Percentiles rank a stretch among this genome's conserved stretches.
These are phyloP conservation scores for Drosophila nebulosa DNA, from an alignment of 1,140 invertebrate genomes.

Conservation along the genomic window DNA sequence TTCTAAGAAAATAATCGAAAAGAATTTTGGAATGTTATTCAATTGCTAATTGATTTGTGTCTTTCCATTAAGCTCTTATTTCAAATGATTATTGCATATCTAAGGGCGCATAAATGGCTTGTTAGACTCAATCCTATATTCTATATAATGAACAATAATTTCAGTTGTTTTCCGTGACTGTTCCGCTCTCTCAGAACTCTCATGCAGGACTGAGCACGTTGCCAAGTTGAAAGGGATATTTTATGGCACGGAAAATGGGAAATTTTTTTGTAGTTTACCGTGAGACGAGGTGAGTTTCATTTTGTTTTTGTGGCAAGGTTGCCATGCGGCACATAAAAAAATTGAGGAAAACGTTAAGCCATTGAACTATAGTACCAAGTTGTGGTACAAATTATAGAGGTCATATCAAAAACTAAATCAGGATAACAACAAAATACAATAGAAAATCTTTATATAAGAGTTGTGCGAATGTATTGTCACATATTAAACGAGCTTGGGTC, in stretches of 20 bases:
- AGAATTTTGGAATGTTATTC: not conserved
- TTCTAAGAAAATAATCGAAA: not conserved
- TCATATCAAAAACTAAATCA: not conserved
- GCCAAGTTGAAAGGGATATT: slow-evolving; percentile 42
- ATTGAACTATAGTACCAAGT: not conserved
- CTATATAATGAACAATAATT: not conserved
- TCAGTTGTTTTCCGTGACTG: not conserved
- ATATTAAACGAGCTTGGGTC: too few relatives aligned
- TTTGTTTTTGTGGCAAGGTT: not conserved
- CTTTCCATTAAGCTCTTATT: not conserved
- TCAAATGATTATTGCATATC: not conserved
- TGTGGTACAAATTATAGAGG: not conserved
- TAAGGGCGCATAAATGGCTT: not conserved
- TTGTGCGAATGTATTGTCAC: too few relatives aligned
- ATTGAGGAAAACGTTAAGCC: not conserved
- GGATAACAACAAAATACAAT: not conserved
- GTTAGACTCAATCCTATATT: not conserved
- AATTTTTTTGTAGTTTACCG: slow-evolving; percentile 6
- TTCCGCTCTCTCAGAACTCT: not conserved
- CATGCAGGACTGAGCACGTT: not conserved
- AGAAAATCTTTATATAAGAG: too few relatives aligned
- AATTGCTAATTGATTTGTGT: not conserved
- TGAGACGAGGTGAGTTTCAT: slow-evolving; percentile 23
- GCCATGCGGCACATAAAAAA: not conserved
- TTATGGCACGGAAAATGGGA: slow-evolving; percentile 10